Evolutionary conservation across 2,113 vertebrate species (phyloP).

Genomic region (Eleginops maclovinus): DNA sequence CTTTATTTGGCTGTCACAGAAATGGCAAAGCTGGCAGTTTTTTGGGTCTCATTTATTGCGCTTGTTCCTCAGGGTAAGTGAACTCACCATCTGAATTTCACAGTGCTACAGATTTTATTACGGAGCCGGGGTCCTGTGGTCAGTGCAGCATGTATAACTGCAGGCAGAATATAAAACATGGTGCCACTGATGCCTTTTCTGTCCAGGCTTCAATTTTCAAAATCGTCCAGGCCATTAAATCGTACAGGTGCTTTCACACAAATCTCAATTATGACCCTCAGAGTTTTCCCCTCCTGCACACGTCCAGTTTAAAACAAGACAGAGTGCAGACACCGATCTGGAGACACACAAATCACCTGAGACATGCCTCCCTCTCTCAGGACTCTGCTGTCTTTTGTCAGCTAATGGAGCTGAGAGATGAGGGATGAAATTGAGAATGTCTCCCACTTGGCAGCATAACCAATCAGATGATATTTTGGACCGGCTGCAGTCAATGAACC

Average conservation of each 20-base stretch:
- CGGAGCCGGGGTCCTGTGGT: not conserved
- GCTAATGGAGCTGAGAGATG: slow-evolving; percentile 51
- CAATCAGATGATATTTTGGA: slow-evolving; percentile 26
- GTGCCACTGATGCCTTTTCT: slow-evolving; percentile 18
- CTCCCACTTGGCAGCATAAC: slow-evolving; percentile 38
- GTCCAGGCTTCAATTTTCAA: slow-evolving; percentile 36
- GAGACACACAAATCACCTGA: slow-evolving; percentile 37
- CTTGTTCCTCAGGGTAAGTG: slow-evolving; percentile 13
- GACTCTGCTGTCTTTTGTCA: slow-evolving; percentile 36
- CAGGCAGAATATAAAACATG: not conserved
- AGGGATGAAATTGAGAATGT: slow-evolving; percentile 38
- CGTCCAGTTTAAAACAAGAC: slow-evolving; percentile 32
- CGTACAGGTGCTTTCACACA: slow-evolving; percentile 22
- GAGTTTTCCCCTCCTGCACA: not conserved
- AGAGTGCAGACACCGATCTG: slow-evolving; percentile 15
- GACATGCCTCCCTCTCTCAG: slow-evolving; percentile 29
- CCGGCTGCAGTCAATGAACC: slow-evolving; percentile 14
- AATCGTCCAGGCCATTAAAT: slow-evolving; percentile 43
- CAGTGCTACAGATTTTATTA: slow-evolving; percentile 1
- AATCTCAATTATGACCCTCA: slow-evolving; percentile 24
- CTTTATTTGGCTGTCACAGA: slow-evolving; percentile 1
- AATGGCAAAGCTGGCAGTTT: slow-evolving; percentile 20
- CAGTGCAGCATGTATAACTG: slow-evolving; percentile 22
- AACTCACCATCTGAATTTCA: slow-evolving; percentile 11
- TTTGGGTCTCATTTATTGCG: not conserved